Percentiles rank a stretch among this genome's conserved stretches.
Conservation (phyloP, 2,113 vertebrate genomes). For the Vidua chalybeata region DNA sequence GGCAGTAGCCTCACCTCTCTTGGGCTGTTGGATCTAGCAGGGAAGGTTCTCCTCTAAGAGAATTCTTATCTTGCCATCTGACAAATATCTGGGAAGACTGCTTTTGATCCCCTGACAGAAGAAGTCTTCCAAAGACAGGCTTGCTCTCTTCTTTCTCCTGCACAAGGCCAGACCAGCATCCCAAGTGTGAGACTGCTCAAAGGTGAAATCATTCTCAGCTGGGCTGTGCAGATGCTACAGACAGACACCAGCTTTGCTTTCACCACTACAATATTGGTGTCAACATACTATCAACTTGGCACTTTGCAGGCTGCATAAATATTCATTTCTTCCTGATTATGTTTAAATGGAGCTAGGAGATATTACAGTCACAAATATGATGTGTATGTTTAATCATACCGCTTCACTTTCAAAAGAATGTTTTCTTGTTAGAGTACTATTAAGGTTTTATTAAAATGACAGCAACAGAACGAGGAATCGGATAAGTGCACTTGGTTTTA, state of each 20-base stretch:
- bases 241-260: background rate
- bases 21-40: background rate
- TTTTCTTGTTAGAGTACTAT: conserved; percentile 36
- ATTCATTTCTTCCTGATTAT: conserved; percentile 6
- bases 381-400: background rate
- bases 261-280: background rate
- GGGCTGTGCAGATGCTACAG: background rate
- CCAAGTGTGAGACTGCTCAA: background rate
- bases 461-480: background rate
- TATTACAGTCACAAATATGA: conserved; percentile 14
- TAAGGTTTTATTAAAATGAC: conserved; percentile 54
- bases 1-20: background rate
- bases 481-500: background rate
- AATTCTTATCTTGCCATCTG: background rate
- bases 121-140: background rate
- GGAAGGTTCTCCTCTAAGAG: background rate
- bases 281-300: background rate
- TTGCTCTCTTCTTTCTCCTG: background rate
- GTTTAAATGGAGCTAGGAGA: conserved; percentile 6
- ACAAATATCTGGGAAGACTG: background rate
- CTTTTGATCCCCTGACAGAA: background rate
- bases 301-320: background rate
- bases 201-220: background rate
- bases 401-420: conserved; percentile 23
- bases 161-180: background rate